Conservation (phyloP, 2,888 invertebrate species). For the Scaeva pyrastri region DNA sequence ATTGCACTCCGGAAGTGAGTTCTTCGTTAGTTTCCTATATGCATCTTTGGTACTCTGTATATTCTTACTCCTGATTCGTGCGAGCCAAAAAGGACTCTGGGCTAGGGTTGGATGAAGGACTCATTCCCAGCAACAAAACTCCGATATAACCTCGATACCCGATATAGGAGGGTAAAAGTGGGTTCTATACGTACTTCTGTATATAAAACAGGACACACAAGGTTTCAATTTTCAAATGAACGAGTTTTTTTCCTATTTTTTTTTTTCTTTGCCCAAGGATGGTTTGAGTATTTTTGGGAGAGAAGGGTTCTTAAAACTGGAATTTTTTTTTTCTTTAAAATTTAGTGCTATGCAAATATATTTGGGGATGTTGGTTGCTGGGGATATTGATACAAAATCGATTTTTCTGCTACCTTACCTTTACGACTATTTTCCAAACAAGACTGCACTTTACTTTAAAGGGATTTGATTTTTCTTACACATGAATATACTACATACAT, state of each 20-base stretch:
- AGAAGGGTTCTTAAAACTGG: neutral
- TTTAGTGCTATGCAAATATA: constrained; percentile 50
- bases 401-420: constrained; percentile 24
- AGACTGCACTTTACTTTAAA: constrained; percentile 32
- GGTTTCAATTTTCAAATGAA: constrained; percentile 33
- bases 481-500: too few species aligned
- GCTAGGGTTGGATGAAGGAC: neutral
- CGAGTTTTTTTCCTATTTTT: constrained; percentile 22
- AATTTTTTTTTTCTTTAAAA: constrained; percentile 4
- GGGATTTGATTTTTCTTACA: neutral
- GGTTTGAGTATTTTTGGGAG: neutral
- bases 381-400: constrained; percentile 55
- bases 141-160: neutral
- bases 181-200: too few species aligned
- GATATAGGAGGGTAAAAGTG: too few species aligned
- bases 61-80: constrained; percentile 4
- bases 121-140: constrained; percentile 2
- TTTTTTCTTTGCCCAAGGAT: neutral
- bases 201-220: too few species aligned
- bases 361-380: neutral
- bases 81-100: constrained; percentile 20
- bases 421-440: constrained; percentile 20
- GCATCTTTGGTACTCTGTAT: neutral
- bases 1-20: constrained; percentile 68
- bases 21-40: constrained; percentile 18